Evolutionary conservation across 2,113 vertebrate genomes (phyloP).

Genomic region (Myotis lucifugus): DNA sequence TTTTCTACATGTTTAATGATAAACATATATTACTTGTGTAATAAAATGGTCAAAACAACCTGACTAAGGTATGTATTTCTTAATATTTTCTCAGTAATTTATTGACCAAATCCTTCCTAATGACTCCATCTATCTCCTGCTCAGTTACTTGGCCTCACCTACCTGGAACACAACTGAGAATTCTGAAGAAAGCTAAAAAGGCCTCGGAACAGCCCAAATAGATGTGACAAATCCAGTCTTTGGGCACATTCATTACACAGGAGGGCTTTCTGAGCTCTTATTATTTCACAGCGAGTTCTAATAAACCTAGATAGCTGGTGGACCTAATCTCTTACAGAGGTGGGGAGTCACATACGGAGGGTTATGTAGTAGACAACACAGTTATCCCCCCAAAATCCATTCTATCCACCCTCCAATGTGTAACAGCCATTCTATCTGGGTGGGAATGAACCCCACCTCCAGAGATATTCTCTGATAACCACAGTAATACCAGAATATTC

Average conservation of each 20-base stretch:
- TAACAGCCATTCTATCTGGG: background rate
- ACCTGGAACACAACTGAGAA: conserved; percentile 13
- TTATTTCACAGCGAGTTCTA: background rate
- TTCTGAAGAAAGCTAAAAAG: background rate
- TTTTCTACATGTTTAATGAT: conserved; percentile 47
- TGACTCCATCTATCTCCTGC: background rate
- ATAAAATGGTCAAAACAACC: conserved; percentile 23
- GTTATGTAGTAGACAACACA: background rate
- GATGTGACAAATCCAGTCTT: background rate
- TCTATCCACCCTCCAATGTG: background rate
- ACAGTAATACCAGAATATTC: background rate
- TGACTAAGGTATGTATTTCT: background rate
- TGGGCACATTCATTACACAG: background rate
- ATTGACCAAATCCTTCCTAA: conserved; percentile 34
- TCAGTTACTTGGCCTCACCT: background rate
- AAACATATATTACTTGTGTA: background rate
- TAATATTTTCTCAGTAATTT: conserved; percentile 45
- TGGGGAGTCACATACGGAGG: background rate
- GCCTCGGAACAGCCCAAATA: background rate
- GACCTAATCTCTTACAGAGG: background rate
- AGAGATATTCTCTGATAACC: background rate
- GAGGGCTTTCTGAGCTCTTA: background rate
- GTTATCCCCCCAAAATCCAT: background rate
- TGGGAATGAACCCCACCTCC: background rate
- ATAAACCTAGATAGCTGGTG: background rate